Conservation (phyloP, 2,113 vertebrate genomes). For the Alces alces region DNA sequence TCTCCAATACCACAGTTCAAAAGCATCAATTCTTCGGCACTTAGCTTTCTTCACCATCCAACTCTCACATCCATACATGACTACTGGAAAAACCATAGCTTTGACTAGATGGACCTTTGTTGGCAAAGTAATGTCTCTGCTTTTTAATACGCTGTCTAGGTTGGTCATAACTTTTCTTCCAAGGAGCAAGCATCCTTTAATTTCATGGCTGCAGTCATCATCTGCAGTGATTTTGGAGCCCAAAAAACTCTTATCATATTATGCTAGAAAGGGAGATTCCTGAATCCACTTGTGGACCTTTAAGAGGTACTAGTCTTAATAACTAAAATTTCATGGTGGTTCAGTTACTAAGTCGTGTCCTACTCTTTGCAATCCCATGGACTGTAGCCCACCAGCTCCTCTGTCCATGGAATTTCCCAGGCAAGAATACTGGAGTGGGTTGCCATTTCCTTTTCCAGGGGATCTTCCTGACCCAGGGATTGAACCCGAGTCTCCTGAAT, state of each 20-base stretch:
- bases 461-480: neutral
- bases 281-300: neutral
- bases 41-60: neutral
- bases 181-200: neutral
- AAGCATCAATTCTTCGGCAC: neutral
- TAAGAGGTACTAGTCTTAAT: neutral
- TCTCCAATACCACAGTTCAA: neutral
- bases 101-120: neutral
- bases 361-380: neutral
- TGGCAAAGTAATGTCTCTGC: neutral
- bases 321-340: neutral
- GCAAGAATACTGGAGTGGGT: neutral
- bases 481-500: neutral
- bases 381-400: neutral
- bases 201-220: neutral
- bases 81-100: neutral
- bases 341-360: neutral
- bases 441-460: neutral
- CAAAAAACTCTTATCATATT: neutral
- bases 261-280: neutral
- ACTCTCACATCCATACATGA: neutral
- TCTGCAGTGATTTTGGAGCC: neutral
- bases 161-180: neutral
- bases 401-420: neutral
- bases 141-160: neutral